Evolutionary conservation across 2,888 invertebrate species (phyloP), one percentile per base, ranked within the genome.

Genomic region (Agrochola lychnidis): DNA sequence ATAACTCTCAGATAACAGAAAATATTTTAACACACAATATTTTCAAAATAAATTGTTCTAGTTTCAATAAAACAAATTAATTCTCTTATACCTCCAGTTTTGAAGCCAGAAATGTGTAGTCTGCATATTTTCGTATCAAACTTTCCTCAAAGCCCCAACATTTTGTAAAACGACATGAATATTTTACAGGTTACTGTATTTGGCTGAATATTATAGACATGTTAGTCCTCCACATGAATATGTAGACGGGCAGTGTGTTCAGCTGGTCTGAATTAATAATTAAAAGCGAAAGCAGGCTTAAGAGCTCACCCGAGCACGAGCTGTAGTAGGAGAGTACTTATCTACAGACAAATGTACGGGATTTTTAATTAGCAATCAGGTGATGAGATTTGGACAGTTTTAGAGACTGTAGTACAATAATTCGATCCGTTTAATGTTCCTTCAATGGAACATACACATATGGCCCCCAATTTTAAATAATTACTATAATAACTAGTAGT

Each of bases 281-380:
- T 92, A 91, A 91, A 86, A 88, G 88, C 82, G 85, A 89, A 90
- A 90, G 91, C 91, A 87, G 91, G 91, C 91, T 93, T 93, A 93
- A 91, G 91, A 92, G 92, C 91, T 91, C 86, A 86, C 86, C 79
- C 78, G 81, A 84, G 84, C 61, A 36, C 48, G 42, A 63, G 61
- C 42, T 73, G 56, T 57, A 25, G 53, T 51, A 56, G 51, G 57
- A 30, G 14, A 72, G 45, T 53, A 70, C 72, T 73, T 77, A 80
- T 45, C 62, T 82, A 61, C 45, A 69, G 59, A 73, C 76, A 64
- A 59, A 79, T 79, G 72, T 74, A 76, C 61, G 19, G n/a, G 59
- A 12, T 66, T 70, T 76, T 83, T 61, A 83, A 83, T 84, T 77
- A 77, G 74, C 69, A 79, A 83, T 70, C 72, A 70, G 14, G 12